Evolutionary conservation across 2,888 invertebrate species (phyloP).

Genomic region (Sinopyrophorus schimmeli): DNA sequence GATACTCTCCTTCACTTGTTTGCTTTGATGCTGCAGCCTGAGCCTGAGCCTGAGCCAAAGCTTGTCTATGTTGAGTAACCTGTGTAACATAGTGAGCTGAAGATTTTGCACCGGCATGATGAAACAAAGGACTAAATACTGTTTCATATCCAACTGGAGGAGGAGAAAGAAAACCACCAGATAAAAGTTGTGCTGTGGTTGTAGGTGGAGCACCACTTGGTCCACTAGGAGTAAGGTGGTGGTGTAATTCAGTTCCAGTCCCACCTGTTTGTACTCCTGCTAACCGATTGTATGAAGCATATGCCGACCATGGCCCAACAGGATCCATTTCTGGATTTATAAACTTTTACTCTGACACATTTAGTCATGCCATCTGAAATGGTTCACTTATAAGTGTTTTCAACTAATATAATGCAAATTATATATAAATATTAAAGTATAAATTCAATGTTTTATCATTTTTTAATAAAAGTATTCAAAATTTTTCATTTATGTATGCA

Average conservation of each 20-base stretch:
- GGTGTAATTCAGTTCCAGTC: slow-evolving; percentile 69
- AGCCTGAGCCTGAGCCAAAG: slow-evolving; percentile 58
- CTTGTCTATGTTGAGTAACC: slow-evolving; percentile 70
- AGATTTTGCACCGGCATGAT: slow-evolving; percentile 67
- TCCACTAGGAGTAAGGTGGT: slow-evolving; percentile 65
- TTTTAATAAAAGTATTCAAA: too few relatives aligned
- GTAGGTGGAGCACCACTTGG: slow-evolving; percentile 61
- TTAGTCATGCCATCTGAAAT: slow-evolving; percentile 54
- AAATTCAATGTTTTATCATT: too few relatives aligned
- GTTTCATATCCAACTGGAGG: slow-evolving; percentile 79
- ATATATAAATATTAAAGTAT: too few relatives aligned
- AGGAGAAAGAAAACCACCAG: slow-evolving; percentile 74
- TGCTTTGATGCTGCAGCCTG: slow-evolving; percentile 46
- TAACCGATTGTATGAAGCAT: slow-evolving; percentile 81
- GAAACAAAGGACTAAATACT: slow-evolving; percentile 81
- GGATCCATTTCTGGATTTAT: slow-evolving; percentile 71
- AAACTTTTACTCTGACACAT: slow-evolving; percentile 39
- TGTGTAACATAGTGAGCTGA: slow-evolving; percentile 56
- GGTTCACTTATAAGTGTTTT: too few relatives aligned
- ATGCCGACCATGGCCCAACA: slow-evolving; percentile 85
- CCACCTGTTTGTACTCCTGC: slow-evolving; percentile 71
- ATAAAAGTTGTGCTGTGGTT: slow-evolving; percentile 68
- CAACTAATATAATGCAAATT: too few relatives aligned
- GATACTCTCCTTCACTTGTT: slow-evolving; percentile 51
- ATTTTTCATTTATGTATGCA: too few relatives aligned